phyloP scores from a whole-genome alignment of 2,888 invertebrate genomes.

The Slavum lentiscoides region DNA sequence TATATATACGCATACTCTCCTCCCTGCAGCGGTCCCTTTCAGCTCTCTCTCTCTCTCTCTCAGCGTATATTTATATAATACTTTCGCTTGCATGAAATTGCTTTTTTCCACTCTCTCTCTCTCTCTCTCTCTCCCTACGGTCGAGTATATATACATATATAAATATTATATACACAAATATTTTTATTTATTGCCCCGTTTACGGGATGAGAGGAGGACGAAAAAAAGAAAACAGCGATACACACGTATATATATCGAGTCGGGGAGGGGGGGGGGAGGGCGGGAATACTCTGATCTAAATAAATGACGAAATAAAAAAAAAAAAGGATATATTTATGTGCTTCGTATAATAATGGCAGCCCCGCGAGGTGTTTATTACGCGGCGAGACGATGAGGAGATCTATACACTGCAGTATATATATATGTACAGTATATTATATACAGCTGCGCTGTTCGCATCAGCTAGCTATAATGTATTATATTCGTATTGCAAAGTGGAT shows the following conservation, averaged over 20 bases:
- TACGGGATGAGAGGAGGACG: not conserved
- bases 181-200: constrained; percentile 52
- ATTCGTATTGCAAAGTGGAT: too few species aligned
- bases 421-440: too few species aligned
- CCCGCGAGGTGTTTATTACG: too few species aligned
- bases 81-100: constrained; percentile 50
- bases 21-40: not conserved
- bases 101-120: constrained; percentile 43
- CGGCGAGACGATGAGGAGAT: too few species aligned
- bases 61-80: constrained; percentile 17
- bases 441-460: too few species aligned
- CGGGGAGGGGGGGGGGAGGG: not conserved
- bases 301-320: constrained; percentile 29
- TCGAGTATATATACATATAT: constrained; percentile 9
- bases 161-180: constrained; percentile 1
- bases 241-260: not conserved
- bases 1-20: constrained; percentile 1
- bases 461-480: too few species aligned
- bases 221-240: too few species aligned
- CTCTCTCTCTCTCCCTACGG: constrained; percentile 10
- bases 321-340: constrained; percentile 27
- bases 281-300: constrained; percentile 23
- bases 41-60: constrained; percentile 1
- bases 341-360: too few species aligned
- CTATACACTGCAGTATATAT: too few species aligned